phyloP scores from a whole-genome alignment of 2,797 vertebrate genomes.

The Vultur gryphus region DNA sequence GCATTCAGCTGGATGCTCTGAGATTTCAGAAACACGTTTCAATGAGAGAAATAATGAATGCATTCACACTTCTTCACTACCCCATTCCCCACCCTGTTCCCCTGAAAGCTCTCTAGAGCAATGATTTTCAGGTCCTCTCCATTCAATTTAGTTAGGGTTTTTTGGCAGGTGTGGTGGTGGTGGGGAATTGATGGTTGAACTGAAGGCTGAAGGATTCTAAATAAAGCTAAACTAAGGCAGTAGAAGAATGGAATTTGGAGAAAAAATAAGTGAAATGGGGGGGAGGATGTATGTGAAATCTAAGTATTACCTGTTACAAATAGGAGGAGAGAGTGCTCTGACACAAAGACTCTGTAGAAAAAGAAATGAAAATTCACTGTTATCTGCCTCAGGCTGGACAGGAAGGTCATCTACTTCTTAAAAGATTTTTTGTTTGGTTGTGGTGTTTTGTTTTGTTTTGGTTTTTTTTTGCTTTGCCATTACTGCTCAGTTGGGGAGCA shows the following conservation, averaged over 20 bases:
- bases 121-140: background rate
- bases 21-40: background rate
- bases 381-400: background rate
- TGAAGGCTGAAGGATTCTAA: background rate
- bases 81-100: rapidly evolving
- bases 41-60: background rate
- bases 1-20: background rate
- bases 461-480: background rate
- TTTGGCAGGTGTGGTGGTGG: background rate
- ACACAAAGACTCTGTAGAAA: background rate
- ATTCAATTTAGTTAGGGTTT: background rate
- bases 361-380: background rate
- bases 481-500: background rate
- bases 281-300: background rate
- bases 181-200: background rate
- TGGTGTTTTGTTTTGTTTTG: too few species aligned
- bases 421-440: background rate
- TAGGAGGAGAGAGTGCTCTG: background rate
- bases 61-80: background rate
- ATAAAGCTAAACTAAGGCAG: background rate
- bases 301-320: background rate
- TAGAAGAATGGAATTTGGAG: background rate
- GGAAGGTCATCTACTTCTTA: background rate
- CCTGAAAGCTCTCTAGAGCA: background rate
- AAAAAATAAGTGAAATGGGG: background rate